Conservation (phyloP, 2,888 invertebrate genomes). For the Dryomyza anilis region DNA sequence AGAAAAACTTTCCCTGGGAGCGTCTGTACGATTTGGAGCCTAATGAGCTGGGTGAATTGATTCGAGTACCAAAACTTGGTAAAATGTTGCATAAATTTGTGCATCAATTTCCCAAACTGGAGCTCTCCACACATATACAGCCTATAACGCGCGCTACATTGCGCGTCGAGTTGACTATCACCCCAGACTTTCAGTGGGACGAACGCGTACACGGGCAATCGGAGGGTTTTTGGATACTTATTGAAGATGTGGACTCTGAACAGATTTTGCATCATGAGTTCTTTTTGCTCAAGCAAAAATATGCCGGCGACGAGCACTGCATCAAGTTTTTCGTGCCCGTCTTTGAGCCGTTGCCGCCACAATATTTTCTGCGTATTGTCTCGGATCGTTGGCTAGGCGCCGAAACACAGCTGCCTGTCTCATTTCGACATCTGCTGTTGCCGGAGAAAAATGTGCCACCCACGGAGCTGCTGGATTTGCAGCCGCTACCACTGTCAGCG, state of each 20-base stretch:
- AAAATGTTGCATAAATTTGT: conserved; percentile 87
- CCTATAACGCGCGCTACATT: conserved; percentile 94
- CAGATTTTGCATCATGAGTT: conserved; percentile 94
- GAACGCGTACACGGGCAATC: conserved; percentile 85
- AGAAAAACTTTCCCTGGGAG: conserved; percentile 95
- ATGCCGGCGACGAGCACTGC: conserved; percentile 90
- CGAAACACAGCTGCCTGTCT: conserved; percentile 94
- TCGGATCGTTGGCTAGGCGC: conserved; percentile 93
- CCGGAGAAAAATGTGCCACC: conserved; percentile 99
- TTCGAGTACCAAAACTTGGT: conserved; percentile 64
- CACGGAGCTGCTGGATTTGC: conserved; percentile 94
- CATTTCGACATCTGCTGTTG: conserved; percentile 93
- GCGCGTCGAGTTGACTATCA: conserved; percentile 93
- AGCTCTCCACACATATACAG: conserved; percentile 95
- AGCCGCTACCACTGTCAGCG: conserved; percentile 94
- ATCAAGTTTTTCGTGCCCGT: conserved; percentile 98
- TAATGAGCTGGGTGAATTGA: conserved; percentile 91
- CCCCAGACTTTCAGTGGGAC: conserved; percentile 99
- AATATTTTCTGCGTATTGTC: conserved; percentile 92
- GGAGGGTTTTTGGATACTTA: conserved; percentile 87
- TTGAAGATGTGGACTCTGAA: conserved; percentile 87
- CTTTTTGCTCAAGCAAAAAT: conserved; percentile 92
- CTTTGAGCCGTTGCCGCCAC: conserved; percentile 97
- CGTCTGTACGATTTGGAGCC: conserved; percentile 94
- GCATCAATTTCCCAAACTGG: conserved; percentile 96